phyloP scores from a whole-genome alignment of 2,888 invertebrate species.

The Coenonympha glycerion region DNA sequence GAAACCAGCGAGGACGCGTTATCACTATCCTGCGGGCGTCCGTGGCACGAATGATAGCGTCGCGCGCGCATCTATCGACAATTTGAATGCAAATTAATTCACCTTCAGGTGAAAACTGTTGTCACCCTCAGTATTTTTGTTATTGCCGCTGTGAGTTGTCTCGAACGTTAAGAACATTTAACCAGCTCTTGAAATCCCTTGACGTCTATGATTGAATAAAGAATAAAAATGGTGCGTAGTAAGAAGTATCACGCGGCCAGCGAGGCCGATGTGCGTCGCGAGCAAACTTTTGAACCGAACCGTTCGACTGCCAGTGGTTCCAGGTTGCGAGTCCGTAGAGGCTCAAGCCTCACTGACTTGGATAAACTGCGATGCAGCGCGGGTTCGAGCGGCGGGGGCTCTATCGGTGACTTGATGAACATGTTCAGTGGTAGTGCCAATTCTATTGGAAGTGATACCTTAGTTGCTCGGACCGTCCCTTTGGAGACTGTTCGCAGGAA shows the following conservation, averaged over 20 bases:
- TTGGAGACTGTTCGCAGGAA: slow-evolving; percentile 80
- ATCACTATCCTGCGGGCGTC: slow-evolving; percentile 70
- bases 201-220: slow-evolving; percentile 24
- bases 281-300: slow-evolving; percentile 70
- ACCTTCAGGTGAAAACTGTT: slow-evolving; percentile 41
- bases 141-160: slow-evolving; percentile 38
- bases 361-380: slow-evolving; percentile 77
- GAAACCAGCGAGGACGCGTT: slow-evolving; percentile 63
- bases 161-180: not conserved
- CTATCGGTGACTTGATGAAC: slow-evolving; percentile 88
- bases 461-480: slow-evolving; percentile 83
- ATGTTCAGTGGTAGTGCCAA: slow-evolving; percentile 82
- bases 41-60: slow-evolving; percentile 67
- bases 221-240: slow-evolving; percentile 61
- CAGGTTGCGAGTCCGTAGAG: slow-evolving; percentile 78
- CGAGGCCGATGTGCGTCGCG: slow-evolving; percentile 69
- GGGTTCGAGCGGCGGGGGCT: slow-evolving; percentile 73
- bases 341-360: slow-evolving; percentile 83
- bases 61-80: slow-evolving; percentile 53
- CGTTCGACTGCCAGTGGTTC: slow-evolving; percentile 63
- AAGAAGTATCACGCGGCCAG: slow-evolving; percentile 64
- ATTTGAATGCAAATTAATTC: slow-evolving; percentile 64
- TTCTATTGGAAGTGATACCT: slow-evolving; percentile 82
- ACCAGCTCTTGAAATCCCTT: too few relatives aligned
- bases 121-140: slow-evolving; percentile 47